Percentiles rank a stretch among this genome's conserved stretches.
Conservation (phyloP, 2,888 invertebrate species). For the Limulus polyphemus region DNA sequence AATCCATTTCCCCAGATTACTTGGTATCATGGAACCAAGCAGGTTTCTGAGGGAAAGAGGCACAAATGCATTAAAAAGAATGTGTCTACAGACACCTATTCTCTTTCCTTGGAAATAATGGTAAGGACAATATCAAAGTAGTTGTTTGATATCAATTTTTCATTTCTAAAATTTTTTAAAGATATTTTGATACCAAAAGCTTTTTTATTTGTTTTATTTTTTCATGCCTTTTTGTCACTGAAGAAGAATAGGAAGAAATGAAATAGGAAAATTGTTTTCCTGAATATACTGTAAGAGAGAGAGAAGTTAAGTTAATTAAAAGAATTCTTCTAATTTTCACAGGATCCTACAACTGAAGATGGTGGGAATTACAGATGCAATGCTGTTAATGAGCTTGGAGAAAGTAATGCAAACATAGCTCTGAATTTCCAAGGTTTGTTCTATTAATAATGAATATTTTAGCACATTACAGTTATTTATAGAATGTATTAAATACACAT, state of each 20-base stretch:
- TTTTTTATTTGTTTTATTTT: too few relatives aligned
- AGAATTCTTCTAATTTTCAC: conserved; percentile 15
- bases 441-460: background rate
- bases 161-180: background rate
- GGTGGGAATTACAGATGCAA: conserved; percentile 99
- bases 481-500: background rate
- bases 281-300: too few relatives aligned
- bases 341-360: conserved; percentile 86
- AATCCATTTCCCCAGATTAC: conserved; percentile 88
- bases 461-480: background rate
- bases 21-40: conserved; percentile 83
- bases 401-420: conserved; percentile 99
- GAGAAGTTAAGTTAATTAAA: too few relatives aligned
- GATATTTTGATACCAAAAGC: background rate
- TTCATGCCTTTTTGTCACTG: too few relatives aligned
- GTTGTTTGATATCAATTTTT: background rate
- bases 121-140: conserved; percentile 27
- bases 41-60: conserved; percentile 67
- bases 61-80: conserved; percentile 83
- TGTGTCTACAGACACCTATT: conserved; percentile 76
- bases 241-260: too few relatives aligned
- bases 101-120: conserved; percentile 81
- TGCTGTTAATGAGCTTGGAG: conserved; percentile 95
- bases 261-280: too few relatives aligned
- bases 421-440: conserved; percentile 84